Conservation (phyloP, 2,888 invertebrate species). For the Philhelius pedissequus region DNA sequence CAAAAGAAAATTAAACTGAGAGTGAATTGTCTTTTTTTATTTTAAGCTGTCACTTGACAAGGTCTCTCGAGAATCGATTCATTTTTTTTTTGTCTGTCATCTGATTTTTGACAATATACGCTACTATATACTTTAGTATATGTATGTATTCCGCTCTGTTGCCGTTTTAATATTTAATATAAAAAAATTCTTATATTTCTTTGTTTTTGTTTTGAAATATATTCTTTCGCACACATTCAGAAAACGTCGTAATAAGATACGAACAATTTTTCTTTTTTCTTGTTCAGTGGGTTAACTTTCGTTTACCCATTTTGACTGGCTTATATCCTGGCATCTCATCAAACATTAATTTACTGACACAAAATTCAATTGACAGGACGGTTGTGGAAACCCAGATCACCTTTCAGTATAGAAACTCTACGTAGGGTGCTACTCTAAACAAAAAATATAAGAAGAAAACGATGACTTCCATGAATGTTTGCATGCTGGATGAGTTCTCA, state of each 20-base stretch:
- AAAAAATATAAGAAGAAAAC: not conserved
- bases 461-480: not conserved
- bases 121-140: too few relatives aligned
- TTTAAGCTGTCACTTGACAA: too few relatives aligned
- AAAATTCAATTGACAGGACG: conserved; percentile 42
- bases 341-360: conserved; percentile 55
- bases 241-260: not conserved
- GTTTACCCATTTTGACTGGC: not conserved
- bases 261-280: not conserved
- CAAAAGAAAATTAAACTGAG: too few relatives aligned
- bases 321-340: conserved; percentile 48
- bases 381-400: conserved; percentile 9
- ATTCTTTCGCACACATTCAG: too few relatives aligned
- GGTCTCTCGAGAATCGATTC: too few relatives aligned
- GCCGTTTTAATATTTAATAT: too few relatives aligned
- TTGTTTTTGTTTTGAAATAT: too few relatives aligned
- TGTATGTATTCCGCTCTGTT: too few relatives aligned
- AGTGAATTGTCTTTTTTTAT: too few relatives aligned
- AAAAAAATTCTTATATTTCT: too few relatives aligned
- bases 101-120: too few relatives aligned
- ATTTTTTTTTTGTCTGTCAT: too few relatives aligned
- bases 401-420: not conserved
- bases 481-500: not conserved
- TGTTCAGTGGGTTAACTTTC: not conserved
- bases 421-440: not conserved